phyloP scores from a whole-genome alignment of 2,888 invertebrate species.

The Temnothorax rugatulus region DNA sequence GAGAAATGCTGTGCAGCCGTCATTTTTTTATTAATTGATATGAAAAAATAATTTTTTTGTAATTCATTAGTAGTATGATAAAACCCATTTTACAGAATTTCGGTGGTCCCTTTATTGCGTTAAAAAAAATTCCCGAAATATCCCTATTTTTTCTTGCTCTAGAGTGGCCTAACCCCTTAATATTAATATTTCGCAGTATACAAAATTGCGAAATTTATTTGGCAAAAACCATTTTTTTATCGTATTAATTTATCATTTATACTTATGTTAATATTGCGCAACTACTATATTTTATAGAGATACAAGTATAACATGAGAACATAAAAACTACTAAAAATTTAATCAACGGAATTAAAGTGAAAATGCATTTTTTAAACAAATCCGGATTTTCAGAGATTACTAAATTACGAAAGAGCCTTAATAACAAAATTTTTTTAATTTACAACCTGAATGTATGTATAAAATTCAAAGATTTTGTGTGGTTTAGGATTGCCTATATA shows the following conservation, averaged over 20 bases:
- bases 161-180: too few species aligned
- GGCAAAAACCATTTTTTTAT: not conserved
- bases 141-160: too few species aligned
- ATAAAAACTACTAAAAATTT: not conserved
- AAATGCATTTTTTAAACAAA: not conserved
- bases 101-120: too few species aligned
- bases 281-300: not conserved
- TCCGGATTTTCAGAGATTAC: not conserved
- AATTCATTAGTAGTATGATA: too few species aligned
- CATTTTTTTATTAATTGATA: too few species aligned
- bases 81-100: too few species aligned
- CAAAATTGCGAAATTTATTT: not conserved
- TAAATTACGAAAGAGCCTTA: not conserved
- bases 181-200: not conserved
- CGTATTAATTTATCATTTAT: not conserved
- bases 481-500: not conserved
- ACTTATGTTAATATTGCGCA: not conserved
- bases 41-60: too few species aligned
- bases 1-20: too few species aligned
- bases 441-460: not conserved
- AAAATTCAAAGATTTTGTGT: not conserved
- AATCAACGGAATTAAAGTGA: slow-evolving; percentile 4
- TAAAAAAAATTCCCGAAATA: too few species aligned
- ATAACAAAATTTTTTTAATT: not conserved
- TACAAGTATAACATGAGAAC: not conserved